These are phyloP conservation scores for Promerops cafer DNA, from an alignment of 2,113 vertebrate genomes.

Conservation along the genomic window DNA sequence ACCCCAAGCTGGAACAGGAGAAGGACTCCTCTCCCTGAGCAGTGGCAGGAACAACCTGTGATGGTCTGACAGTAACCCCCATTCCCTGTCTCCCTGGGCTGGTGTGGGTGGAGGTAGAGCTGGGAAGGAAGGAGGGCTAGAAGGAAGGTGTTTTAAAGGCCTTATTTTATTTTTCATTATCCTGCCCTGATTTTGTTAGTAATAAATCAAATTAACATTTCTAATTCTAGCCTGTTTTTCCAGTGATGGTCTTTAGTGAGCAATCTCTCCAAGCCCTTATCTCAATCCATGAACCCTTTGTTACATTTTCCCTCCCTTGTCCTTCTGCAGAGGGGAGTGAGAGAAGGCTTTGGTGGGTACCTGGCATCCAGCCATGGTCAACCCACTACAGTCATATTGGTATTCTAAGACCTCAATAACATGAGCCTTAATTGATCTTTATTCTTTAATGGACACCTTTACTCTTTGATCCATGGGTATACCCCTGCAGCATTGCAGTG, in stretches of 20 bases:
- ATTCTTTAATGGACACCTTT: neutral
- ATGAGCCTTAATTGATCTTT: neutral
- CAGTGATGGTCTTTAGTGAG: neutral
- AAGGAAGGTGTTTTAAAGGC: neutral
- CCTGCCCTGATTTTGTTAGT: neutral
- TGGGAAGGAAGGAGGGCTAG: neutral
- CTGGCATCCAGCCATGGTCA: accelerated
- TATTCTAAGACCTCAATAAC: neutral
- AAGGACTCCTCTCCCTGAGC: neutral
- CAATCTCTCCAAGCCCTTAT: neutral
- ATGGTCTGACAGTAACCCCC: neutral
- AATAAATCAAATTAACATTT: neutral
- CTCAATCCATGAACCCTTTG: neutral
- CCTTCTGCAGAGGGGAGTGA: neutral
- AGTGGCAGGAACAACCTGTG: neutral
- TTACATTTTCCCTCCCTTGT: neutral
- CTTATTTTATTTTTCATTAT: neutral
- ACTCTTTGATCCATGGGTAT: neutral
- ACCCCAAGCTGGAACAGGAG: neutral
- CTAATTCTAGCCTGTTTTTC: neutral
- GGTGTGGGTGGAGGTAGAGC: no score
- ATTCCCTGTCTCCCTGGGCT: neutral
- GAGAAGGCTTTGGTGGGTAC: neutral
- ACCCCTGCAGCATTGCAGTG: neutral
- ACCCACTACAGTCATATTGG: neutral